Base-by-base conservation (phyloP, 35 echinoderm and acorn worm species). In the Heliocidaris tuberculata region DNA sequence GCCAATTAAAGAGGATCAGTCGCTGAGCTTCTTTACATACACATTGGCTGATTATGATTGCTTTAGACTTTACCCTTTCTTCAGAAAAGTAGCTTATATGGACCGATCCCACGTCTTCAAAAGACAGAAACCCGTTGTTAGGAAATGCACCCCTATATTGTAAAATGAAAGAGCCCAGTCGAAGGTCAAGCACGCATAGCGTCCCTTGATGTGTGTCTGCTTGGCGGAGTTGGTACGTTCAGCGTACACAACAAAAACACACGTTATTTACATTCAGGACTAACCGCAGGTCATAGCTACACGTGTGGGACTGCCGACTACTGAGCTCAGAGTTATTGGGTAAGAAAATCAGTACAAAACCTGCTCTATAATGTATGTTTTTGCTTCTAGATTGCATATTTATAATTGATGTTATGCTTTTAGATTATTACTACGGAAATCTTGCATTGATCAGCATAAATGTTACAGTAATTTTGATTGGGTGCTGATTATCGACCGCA, bases 191-290 rank as follows among this genome's bases (percentile, higher is more conserved):
- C 87, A 15, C 31, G 27, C 85, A 30, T 48, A 13, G 87, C 87
- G 87, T 89, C 87, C 87, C 87, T 89, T 89, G 87, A 89, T 32
- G 15, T 89, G 31, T 17, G 19, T 89, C 13, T 42, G 17, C 31
- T 31, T 88, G 30, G 31, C 8, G 31, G 86, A 13, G 10, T 27
- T 32, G 31, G 30, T 87, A n/a, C 87, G 87, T 89, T 17, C 13
- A 89, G 32, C 12, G 87, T 89, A 89, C 87, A 89, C 87, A 89
- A 16, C 87, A 47, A 89, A 9, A 89, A 89, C 31, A 89, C 87
- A 89, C 87, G 32, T 47, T 89, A 89, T 89, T 89, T 89, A 89
- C 87, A 48, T 89, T 89, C 87, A 89, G 87, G 87, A 89, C 87
- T 89, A 47, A 32, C 47, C 31, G 87, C 87, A 78, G 87, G 47